A percentile compares a stretch with the other conserved stretches of the same genome.
phyloP scores from a whole-genome alignment of 1,140 invertebrate species.

The Caenorhabditis remanei region DNA sequence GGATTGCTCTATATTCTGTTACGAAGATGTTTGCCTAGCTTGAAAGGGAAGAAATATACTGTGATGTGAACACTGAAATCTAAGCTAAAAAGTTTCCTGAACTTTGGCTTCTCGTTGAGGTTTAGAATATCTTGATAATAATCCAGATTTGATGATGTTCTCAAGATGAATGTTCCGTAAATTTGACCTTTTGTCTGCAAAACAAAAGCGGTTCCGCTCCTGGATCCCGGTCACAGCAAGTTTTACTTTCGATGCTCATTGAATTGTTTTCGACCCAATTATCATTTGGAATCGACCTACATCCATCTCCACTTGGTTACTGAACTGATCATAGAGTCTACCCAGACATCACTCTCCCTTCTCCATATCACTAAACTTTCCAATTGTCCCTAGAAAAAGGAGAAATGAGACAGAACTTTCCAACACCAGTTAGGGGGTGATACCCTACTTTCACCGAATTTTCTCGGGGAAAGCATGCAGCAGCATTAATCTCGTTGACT shows the following conservation, averaged over 20 bases:
- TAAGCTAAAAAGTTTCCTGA: too few species aligned
- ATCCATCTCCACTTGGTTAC: neutral
- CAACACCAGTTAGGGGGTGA: conserved; percentile 6
- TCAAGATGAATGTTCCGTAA: too few species aligned
- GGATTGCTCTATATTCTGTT: too few species aligned
- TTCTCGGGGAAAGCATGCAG: conserved; percentile 32
- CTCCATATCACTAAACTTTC: conserved; percentile 34
- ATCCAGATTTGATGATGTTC: too few species aligned
- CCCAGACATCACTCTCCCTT: conserved; percentile 15
- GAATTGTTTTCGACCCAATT: conserved; percentile 30
- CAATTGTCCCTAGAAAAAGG: neutral
- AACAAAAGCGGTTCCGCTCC: too few species aligned
- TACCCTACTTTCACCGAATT: conserved; percentile 46
- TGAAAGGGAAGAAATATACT: too few species aligned
- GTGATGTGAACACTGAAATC: too few species aligned
- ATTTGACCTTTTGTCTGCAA: too few species aligned
- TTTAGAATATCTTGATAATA: too few species aligned
- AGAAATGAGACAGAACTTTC: conserved; percentile 50
- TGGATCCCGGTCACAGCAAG: neutral
- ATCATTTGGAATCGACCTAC: neutral
- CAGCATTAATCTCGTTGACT: conserved; percentile 3
- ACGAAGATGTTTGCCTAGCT: too few species aligned
- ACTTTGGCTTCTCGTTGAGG: too few species aligned
- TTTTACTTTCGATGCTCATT: neutral
- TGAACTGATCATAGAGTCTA: conserved; percentile 13